Base-by-base conservation (phyloP, 2,888 invertebrate species). In the Harmothoe impar region DNA sequence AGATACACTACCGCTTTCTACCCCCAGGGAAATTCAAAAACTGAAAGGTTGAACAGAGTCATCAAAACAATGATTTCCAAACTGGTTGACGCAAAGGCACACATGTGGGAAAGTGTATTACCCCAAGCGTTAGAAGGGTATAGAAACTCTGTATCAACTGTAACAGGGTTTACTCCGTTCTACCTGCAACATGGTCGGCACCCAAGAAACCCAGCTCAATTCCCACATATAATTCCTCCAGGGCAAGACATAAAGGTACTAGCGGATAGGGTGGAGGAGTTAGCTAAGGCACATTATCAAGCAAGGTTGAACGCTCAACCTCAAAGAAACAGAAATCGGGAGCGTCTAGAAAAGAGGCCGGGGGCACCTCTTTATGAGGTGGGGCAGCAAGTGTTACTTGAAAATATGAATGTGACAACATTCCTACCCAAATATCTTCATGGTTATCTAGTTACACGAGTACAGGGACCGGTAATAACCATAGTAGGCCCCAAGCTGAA, bases 31-130 rank as follows among this genome's bases (percentile, higher is more conserved):
- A n/a, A n/a, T n/a, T n/a, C n/a, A n/a, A n/a, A n/a, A n/a, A n/a
- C n/a, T n/a, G n/a, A n/a, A 68, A 68, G n/a, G n/a, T 68, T 68
- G 17, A 68, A 68, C n/a, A 5, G 68, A 68, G n/a, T n/a, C 68
- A 23, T 68, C 68, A 68, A 68, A n/a, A n/a, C 68, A 68, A 68
- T 68, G 20, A 12, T 68, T 20, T 5, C 20, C 12, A 68, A 15
- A n/a, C n/a, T 68, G 15, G 68, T 68, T 12, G n/a, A 68, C 5
- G 68, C 17, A 5, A 68, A n/a, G n/a, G 17, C 68, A 7, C 20
- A 15, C 7, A n/a, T 17, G 68, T 68, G 68, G 68, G 68, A 68
- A n/a, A n/a, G n/a, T 20, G 5, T 17, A 23, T n/a, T 68, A n/a
- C 20, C 20, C 12, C 12, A 12, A 7, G n/a, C 68, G 5, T 68